Evolutionary conservation across 2,797 vertebrate species (phyloP).

Genomic region (Kryptolebias ocellatus): DNA sequence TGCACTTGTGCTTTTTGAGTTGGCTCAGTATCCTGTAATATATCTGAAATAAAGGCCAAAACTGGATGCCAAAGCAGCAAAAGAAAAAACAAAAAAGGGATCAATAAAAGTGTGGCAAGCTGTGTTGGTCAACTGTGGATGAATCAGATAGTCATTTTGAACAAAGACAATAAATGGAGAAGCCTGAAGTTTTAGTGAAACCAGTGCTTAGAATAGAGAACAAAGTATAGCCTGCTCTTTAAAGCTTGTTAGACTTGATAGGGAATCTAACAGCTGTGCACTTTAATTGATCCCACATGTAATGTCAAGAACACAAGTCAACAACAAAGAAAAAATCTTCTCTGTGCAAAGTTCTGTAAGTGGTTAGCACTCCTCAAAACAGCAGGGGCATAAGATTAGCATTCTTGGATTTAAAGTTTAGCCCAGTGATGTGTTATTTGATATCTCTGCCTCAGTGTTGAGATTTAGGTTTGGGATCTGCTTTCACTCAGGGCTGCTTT

Average conservation of each 20-base stretch:
- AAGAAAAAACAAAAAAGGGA: conserved; percentile 29
- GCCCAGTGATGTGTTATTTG: conserved; percentile 18
- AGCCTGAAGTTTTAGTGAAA: conserved; percentile 33
- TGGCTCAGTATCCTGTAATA: conserved; percentile 11
- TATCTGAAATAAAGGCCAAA: conserved; percentile 37
- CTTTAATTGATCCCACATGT: conserved; percentile 60
- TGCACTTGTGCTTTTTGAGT: conserved; percentile 3
- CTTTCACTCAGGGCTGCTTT: conserved; percentile 32
- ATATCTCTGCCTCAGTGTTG: conserved; percentile 34
- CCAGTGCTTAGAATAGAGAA: conserved; percentile 32
- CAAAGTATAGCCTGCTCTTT: conserved; percentile 15
- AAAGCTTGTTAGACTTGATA: conserved; percentile 33
- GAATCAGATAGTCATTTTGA: conserved; percentile 39
- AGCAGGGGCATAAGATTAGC: conserved; percentile 4
- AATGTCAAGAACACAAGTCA: conserved; percentile 27
- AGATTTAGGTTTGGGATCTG: conserved; percentile 36
- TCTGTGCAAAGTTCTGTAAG: conserved; percentile 14
- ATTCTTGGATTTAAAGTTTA: conserved; percentile 24
- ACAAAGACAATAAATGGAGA: conserved; percentile 26
- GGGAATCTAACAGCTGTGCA: conserved; percentile 52
- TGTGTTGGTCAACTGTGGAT: conserved; percentile 23
- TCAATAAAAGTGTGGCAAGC: conserved; percentile 37
- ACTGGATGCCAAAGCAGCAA: conserved; percentile 2
- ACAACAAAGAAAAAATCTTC: conserved; percentile 18
- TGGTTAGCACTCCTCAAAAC: conserved; percentile 22